A percentile compares a stretch with the other conserved stretches of the same genome.
These are phyloP conservation scores for Micronisus gabar DNA, from an alignment of 2,113 vertebrate genomes.

Conservation along the genomic window DNA sequence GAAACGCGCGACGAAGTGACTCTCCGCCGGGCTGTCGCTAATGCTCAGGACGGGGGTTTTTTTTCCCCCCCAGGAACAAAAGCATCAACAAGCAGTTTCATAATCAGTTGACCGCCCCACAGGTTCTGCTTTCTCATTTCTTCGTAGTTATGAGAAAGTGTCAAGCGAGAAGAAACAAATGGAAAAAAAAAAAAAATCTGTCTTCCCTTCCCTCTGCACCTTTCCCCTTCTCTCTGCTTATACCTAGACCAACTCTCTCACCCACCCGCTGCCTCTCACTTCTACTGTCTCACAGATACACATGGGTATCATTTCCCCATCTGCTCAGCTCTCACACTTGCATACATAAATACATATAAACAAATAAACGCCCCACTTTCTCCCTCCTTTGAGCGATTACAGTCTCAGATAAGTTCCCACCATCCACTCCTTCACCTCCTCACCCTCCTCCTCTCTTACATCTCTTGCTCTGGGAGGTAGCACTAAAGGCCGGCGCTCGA, in stretches of 20 bases:
- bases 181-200: accelerated
- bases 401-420: not conserved
- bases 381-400: not conserved
- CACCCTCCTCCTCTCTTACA: not conserved
- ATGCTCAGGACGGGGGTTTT: accelerated
- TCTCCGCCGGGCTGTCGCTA: not conserved
- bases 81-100: not conserved
- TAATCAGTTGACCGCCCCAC: not conserved
- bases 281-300: not conserved
- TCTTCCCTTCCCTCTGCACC: not conserved
- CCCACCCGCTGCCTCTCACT: not conserved
- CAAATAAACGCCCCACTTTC: not conserved
- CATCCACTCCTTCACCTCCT: not conserved
- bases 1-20: not conserved
- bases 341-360: not conserved
- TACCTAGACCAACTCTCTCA: not conserved
- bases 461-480: not conserved
- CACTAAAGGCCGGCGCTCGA: not conserved
- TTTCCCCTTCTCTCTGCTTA: not conserved
- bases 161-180: not conserved
- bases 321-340: not conserved
- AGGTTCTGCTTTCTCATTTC: not conserved
- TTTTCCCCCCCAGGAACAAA: not conserved
- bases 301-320: not conserved
- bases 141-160: not conserved